phyloP scores from a whole-genome alignment of 2,888 invertebrate genomes.

The Yponomeuta cagnagella region DNA sequence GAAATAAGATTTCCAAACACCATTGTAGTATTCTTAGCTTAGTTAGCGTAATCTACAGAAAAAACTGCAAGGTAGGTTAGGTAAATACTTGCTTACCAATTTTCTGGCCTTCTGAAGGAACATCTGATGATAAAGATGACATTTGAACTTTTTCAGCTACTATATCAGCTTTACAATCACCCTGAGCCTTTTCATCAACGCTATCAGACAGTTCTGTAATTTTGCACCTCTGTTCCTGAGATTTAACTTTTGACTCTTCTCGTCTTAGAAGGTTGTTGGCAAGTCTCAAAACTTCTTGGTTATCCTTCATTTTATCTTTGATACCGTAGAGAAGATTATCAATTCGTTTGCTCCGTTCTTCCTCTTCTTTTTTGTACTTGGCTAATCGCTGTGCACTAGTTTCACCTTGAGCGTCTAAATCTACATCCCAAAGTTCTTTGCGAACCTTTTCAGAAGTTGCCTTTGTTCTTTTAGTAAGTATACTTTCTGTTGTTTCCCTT shows the following conservation, averaged over 20 bases:
- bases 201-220: slow-evolving; percentile 29
- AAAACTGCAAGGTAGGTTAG: no score
- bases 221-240: slow-evolving; percentile 26
- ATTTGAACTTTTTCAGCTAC: slow-evolving; percentile 20
- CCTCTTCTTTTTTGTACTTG: slow-evolving; percentile 40
- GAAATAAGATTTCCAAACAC: no score
- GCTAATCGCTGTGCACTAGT: slow-evolving; percentile 32
- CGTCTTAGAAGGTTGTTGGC: slow-evolving; percentile 56
- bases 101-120: slow-evolving; percentile 22
- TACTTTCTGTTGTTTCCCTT: slow-evolving; percentile 17
- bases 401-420: slow-evolving; percentile 32
- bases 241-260: slow-evolving; percentile 43
- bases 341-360: slow-evolving; percentile 49
- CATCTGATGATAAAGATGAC: slow-evolving; percentile 17
- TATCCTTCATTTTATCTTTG: slow-evolving; percentile 65
- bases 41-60: no score
- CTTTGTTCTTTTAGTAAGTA: not conserved
- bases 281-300: slow-evolving; percentile 54
- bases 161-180: slow-evolving; percentile 35
- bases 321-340: slow-evolving; percentile 53
- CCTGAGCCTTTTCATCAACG: slow-evolving; percentile 45
- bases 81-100: slow-evolving; percentile 19
- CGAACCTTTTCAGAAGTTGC: slow-evolving; percentile 24
- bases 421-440: slow-evolving; percentile 50
- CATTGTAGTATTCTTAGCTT: no score